Evolutionary conservation across 2,888 invertebrate species (phyloP).

Genomic region (Rhorus exstirpatorius): DNA sequence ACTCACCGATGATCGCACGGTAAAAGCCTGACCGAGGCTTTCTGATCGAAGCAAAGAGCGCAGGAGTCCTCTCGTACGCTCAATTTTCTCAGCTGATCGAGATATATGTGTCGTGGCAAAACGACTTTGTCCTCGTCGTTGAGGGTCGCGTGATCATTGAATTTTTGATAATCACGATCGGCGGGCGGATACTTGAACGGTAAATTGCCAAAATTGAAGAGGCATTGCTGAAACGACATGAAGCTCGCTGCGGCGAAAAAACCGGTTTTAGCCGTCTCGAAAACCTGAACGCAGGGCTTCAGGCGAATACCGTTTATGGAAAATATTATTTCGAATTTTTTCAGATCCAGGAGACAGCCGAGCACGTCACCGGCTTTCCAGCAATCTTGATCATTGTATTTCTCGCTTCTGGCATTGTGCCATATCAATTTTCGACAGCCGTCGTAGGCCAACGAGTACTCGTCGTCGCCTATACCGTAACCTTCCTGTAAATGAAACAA

Average conservation of each 20-base stretch:
- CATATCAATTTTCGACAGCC: slow-evolving; percentile 96
- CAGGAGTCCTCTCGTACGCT: slow-evolving; percentile 94
- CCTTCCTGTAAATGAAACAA: slow-evolving; percentile 90
- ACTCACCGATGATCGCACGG: slow-evolving; percentile 94
- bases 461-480: slow-evolving; percentile 97
- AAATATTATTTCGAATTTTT: slow-evolving; percentile 91
- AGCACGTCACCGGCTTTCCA: slow-evolving; percentile 95
- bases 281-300: slow-evolving; percentile 91
- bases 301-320: slow-evolving; percentile 93
- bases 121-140: slow-evolving; percentile 93
- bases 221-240: slow-evolving; percentile 98
- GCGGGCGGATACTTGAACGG: slow-evolving; percentile 93
- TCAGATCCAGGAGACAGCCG: slow-evolving; percentile 94
- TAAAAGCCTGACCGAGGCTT: slow-evolving; percentile 91
- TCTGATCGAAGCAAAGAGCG: slow-evolving; percentile 94
- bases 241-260: slow-evolving; percentile 98
- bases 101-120: slow-evolving; percentile 93
- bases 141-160: slow-evolving; percentile 93
- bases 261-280: slow-evolving; percentile 93
- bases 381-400: slow-evolving; percentile 87
- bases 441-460: slow-evolving; percentile 95
- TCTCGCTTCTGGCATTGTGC: slow-evolving; percentile 93
- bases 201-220: slow-evolving; percentile 95
- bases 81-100: slow-evolving; percentile 91
- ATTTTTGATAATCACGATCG: slow-evolving; percentile 89